Conservation (phyloP, 2,113 vertebrate species). For the Diadophis punctatus region DNA sequence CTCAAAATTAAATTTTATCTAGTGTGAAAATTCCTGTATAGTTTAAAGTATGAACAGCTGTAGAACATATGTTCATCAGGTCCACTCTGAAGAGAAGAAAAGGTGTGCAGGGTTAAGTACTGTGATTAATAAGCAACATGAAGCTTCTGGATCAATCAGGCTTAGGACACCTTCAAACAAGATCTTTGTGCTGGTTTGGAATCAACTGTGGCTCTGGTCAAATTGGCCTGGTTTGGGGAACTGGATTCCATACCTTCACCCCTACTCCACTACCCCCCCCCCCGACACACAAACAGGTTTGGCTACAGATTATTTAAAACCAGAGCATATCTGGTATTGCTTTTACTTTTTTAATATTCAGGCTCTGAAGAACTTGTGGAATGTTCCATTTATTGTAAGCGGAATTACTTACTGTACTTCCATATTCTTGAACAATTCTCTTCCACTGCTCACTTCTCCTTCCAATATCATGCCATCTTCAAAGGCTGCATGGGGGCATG, state of each 20-base stretch:
- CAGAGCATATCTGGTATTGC: background rate
- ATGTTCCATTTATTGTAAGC: background rate
- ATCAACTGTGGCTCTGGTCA: background rate
- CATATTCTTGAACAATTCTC: background rate
- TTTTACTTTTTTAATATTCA: background rate
- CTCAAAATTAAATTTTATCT: background rate
- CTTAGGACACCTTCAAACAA: background rate
- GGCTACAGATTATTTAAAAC: background rate
- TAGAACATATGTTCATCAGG: background rate
- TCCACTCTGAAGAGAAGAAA: background rate
- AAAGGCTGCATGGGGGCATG: background rate
- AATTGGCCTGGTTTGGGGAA: background rate
- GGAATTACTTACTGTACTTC: background rate
- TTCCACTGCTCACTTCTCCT: background rate
- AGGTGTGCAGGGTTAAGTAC: background rate
- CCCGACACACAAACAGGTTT: background rate
- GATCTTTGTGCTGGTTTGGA: background rate
- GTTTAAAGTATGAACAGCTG: background rate
- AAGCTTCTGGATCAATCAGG: background rate
- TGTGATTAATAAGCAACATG: background rate
- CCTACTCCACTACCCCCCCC: background rate
- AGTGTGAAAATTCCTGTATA: background rate
- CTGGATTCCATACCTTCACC: background rate
- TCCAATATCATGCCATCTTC: background rate
- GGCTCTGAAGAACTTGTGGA: background rate